These are phyloP conservation scores for Osmerus mordax DNA, from an alignment of 2,113 vertebrate genomes.

Conservation along the genomic window DNA sequence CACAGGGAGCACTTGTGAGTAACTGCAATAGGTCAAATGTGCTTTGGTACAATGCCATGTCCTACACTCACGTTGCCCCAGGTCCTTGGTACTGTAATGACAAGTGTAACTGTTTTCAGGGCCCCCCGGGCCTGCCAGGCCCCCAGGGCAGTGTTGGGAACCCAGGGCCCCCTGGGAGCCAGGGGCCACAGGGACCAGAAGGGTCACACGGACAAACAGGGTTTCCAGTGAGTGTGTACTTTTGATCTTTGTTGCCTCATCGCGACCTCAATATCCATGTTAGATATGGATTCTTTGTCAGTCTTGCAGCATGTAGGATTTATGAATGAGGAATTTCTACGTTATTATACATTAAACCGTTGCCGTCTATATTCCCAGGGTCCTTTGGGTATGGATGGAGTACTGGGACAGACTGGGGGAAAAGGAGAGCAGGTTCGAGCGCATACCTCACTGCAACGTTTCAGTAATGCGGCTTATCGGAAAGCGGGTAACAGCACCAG, in stretches of 20 bases:
- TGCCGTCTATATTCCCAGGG: conserved; percentile 57
- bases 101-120: conserved; percentile 53
- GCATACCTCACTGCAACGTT: neutral
- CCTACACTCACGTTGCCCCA: neutral
- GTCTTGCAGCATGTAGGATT: neutral
- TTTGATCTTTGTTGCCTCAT: conserved; percentile 13
- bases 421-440: conserved; percentile 72
- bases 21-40: neutral
- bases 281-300: neutral
- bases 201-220: conserved; percentile 63
- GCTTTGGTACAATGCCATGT: neutral
- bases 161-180: conserved; percentile 60
- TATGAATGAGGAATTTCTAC: neutral
- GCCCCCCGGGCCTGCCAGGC: conserved; percentile 59
- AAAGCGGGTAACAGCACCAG: neutral
- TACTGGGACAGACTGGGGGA: conserved; percentile 57
- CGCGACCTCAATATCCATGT: too few relatives aligned
- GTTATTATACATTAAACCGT: neutral
- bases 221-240: conserved; percentile 73
- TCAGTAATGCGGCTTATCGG: neutral
- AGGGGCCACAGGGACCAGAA: conserved; percentile 51
- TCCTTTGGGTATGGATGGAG: conserved; percentile 54
- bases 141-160: conserved; percentile 60
- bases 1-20: conserved; percentile 71
- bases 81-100: neutral